Evolutionary conservation across 2,797 vertebrate genomes (phyloP).

Genomic region (Xiphorhynchus erythropygius): DNA sequence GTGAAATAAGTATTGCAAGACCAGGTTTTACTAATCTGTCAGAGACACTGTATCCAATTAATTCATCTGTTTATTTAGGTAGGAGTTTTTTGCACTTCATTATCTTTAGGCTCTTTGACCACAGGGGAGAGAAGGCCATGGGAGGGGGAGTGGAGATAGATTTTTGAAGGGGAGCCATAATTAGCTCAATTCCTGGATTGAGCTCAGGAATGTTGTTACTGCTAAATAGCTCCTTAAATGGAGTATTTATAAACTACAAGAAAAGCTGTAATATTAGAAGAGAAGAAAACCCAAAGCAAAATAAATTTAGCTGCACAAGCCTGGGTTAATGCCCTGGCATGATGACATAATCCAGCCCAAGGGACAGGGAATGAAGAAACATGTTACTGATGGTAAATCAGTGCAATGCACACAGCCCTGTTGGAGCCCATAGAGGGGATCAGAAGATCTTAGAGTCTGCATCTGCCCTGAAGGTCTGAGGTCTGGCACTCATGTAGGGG

Average conservation of each 20-base stretch:
- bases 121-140: neutral
- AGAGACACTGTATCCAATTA: conserved; percentile 16
- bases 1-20: conserved; percentile 18
- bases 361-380: neutral
- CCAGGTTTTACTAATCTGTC: conserved; percentile 35
- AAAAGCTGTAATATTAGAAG: conserved; percentile 48
- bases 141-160: neutral
- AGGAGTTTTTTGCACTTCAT: conserved; percentile 21
- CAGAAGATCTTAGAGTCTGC: neutral
- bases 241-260: conserved; percentile 45
- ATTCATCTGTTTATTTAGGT: conserved; percentile 54
- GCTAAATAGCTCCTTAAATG: conserved; percentile 45
- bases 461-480: neutral
- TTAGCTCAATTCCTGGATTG: conserved; percentile 11
- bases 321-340: conserved; percentile 26
- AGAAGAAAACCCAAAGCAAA: conserved; percentile 27
- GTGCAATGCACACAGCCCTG: accelerated
- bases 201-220: conserved; percentile 37
- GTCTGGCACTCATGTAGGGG: neutral
- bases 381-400: neutral
- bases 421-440: neutral
- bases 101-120: neutral
- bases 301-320: conserved; percentile 23
- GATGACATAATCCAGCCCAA: conserved; percentile 35
- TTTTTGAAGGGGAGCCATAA: conserved; percentile 3